Percentiles rank a stretch among this genome's conserved stretches.
Conservation (phyloP, 1,140 invertebrate genomes). For the Panonychus citri region DNA sequence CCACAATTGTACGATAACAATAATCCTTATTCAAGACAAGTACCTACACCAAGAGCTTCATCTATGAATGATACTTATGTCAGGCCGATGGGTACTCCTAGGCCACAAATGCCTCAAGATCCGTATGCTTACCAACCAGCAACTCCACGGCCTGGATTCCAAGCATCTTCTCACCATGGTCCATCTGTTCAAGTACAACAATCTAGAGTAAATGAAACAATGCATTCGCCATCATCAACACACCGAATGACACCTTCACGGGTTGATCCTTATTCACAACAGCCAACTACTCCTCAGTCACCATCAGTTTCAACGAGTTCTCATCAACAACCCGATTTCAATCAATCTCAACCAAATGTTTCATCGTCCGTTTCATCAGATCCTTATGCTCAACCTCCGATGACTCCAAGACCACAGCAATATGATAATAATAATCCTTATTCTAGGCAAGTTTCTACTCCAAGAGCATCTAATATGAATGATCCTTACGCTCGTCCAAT, state of each 20-base stretch:
- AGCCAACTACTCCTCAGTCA: conserved; percentile 4
- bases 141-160: background rate
- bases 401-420: conserved; percentile 18
- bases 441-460: background rate
- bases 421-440: background rate
- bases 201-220: too few relatives aligned
- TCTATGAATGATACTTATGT: background rate
- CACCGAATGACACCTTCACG: background rate
- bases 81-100: conserved; percentile 18
- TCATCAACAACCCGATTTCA: background rate
- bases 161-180: too few relatives aligned
- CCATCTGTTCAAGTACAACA: too few relatives aligned
- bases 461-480: conserved; percentile 15
- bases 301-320: background rate
- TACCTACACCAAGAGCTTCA: too few relatives aligned
- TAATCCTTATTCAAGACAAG: conserved; percentile 1
- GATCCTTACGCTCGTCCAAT: conserved; percentile 16
- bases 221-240: too few relatives aligned
- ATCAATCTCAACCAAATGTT: conserved; percentile 4
- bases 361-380: conserved; percentile 20
- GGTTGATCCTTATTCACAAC: conserved; percentile 1
- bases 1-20: background rate
- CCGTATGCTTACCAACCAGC: background rate
- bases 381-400: conserved; percentile 21
- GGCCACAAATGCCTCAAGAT: conserved; percentile 16